Conservation (phyloP, 2,888 invertebrate genomes). For the Melangyna quadrimaculata region DNA sequence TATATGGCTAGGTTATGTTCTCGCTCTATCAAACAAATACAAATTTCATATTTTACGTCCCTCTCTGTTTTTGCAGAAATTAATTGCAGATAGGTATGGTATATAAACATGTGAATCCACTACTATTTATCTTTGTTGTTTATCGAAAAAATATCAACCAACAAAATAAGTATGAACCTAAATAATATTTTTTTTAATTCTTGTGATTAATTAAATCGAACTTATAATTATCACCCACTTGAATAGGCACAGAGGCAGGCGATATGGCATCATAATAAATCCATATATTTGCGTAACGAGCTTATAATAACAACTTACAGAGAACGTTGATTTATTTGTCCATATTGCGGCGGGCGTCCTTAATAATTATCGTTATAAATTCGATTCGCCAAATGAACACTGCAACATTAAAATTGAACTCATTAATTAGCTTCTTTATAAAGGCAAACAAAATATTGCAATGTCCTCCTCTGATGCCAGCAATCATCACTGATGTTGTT, state of each 20-base stretch:
- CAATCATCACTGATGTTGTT: neutral
- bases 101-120: too few relatives aligned
- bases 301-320: slow-evolving; percentile 15
- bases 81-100: too few relatives aligned
- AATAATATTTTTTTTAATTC: neutral
- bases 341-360: slow-evolving; percentile 63
- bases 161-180: neutral
- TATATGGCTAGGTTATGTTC: too few relatives aligned
- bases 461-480: neutral
- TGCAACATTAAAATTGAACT: slow-evolving; percentile 70
- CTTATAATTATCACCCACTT: slow-evolving; percentile 45
- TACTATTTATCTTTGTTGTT: too few relatives aligned
- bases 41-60: too few relatives aligned
- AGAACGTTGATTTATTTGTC: slow-evolving; percentile 61
- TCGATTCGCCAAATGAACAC: slow-evolving; percentile 69
- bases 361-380: slow-evolving; percentile 68
- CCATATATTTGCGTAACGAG: slow-evolving; percentile 40
- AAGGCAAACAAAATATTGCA: neutral
- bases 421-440: slow-evolving; percentile 58
- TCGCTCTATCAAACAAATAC: too few relatives aligned
- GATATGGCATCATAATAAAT: slow-evolving; percentile 46
- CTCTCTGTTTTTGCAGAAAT: too few relatives aligned
- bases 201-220: slow-evolving; percentile 21
- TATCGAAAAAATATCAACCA: neutral
- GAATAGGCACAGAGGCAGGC: neutral